phyloP scores from a whole-genome alignment of 2,797 vertebrate genomes.

The Garrulus glandarius region DNA sequence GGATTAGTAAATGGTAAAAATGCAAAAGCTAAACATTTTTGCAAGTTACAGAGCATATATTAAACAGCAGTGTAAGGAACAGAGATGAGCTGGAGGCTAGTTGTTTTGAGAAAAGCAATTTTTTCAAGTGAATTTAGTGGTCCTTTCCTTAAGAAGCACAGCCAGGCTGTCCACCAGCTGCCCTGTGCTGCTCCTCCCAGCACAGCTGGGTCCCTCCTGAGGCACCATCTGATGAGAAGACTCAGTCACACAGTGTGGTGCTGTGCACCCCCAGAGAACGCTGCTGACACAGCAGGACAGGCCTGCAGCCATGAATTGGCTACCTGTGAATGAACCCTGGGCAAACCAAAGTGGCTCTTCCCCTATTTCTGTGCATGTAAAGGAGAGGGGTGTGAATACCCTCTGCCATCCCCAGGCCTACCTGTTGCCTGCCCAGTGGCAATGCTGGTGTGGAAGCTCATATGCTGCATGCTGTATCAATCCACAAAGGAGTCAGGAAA shows the following conservation, averaged over 20 bases:
- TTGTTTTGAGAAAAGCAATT: not conserved
- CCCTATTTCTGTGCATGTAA: not conserved
- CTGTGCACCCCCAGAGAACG: not conserved
- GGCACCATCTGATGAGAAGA: accelerated
- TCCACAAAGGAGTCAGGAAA: not conserved
- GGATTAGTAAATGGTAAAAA: not conserved
- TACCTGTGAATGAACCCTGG: not conserved
- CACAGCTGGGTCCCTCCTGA: accelerated
- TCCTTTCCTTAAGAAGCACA: not conserved
- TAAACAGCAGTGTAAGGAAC: not conserved
- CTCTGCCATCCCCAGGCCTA: accelerated
- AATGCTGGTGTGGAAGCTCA: not conserved
- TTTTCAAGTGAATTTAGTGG: not conserved
- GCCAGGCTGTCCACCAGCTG: not conserved
- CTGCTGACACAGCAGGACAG: not conserved
- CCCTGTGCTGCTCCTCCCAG: accelerated
- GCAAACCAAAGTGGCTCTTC: not conserved
- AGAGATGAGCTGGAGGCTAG: not conserved
- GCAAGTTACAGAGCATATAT: not conserved
- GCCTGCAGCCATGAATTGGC: accelerated
- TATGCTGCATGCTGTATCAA: accelerated
- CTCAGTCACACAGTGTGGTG: accelerated
- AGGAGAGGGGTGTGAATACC: not conserved
- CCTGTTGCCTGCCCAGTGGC: not conserved
- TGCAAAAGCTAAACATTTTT: not conserved